Base-by-base conservation (phyloP, 2,888 invertebrate genomes). In the Germaria angustata region DNA sequence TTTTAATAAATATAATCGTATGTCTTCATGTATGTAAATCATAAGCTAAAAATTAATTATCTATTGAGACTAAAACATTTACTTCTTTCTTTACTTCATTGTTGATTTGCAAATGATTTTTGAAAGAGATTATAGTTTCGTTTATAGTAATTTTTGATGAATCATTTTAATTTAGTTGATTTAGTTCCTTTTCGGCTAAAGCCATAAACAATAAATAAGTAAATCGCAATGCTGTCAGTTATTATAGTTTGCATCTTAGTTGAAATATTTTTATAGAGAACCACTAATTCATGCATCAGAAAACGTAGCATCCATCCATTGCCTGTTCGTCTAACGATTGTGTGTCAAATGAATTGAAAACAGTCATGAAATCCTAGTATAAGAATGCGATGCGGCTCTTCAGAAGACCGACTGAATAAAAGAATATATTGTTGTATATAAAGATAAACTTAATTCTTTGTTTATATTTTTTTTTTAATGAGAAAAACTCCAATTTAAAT, bases 261-360 rank as follows among this genome's bases (percentile, higher is more conserved):
- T n/a, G n/a, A n/a, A n/a, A n/a, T n/a, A n/a, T n/a, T n/a, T n/a
- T n/a, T n/a, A n/a, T n/a, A n/a, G n/a, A n/a, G n/a, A n/a, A n/a
- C n/a, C n/a, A n/a, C n/a, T n/a, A n/a, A n/a, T n/a, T n/a, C n/a
- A n/a, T n/a, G n/a, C n/a, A n/a, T n/a, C n/a, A n/a, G n/a, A n/a
- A n/a, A n/a, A n/a, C n/a, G n/a, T n/a, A n/a, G n/a, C n/a, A n/a
- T n/a, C n/a, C n/a, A n/a, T n/a, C n/a, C n/a, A n/a, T n/a, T n/a
- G n/a, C n/a, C n/a, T n/a, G n/a, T 41, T 46, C 46, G 15, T 34
- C 13, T n/a, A 65, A 55, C 36, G 78, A 63, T 71, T 65, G 78
- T 63, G 36, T 79, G 63, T 55, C 71, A 71, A 65, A 63, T 71
- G 41, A 71, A 71, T 78, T 63, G 71, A 71, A 49, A 15, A 72